Base-by-base conservation (phyloP, 2,797 vertebrate genomes). In the Netta rufina region DNA sequence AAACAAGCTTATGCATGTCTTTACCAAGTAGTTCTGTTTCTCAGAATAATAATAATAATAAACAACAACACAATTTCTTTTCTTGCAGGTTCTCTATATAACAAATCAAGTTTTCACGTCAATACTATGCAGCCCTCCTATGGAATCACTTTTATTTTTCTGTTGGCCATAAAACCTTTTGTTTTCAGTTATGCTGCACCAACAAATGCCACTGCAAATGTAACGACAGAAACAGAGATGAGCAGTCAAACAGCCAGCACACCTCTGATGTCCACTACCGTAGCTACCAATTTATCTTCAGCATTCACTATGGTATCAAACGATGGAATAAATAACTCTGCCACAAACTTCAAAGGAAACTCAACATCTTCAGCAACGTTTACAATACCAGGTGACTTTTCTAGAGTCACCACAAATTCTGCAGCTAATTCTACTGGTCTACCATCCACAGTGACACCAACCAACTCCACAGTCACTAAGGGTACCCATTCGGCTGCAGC, bases 111-210 rank as follows among this genome's bases (percentile, higher is more conserved):
- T 32, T 62, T 53, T 60, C 51, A 93, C 88, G 56, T 16, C 84
- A 90, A 79, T 41, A 90, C 19, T 41, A 98, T 97, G 96, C 43
- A 91, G 54, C 74, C 36, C 15, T 95, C 93, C 71, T 49, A 24
- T 14, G 90, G 89, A 94, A 89, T 82, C 47, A 65, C 92, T 25
- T 45, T 95, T 20, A 11, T 96, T 88, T 92, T 97, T 49, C 82
- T 94, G 72, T 64, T 97, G 33, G 17, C 33, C 8, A 12, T 6
- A 79, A 89, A 49, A 27, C 8, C 49, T 84, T 28, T 53, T n/a
- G 12, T 11, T 8, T 0, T 14, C 83, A 76, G 25, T 25, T 33
- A 25, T 1, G 10, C 38, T 71, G 39, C 43, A 87, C 1, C 47
- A 67, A 33, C 41, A 70, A 41, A 7, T 17, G 13, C 19, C 28